Percentiles rank a stretch among this genome's conserved stretches.
Evolutionary conservation across 2,797 vertebrate genomes (phyloP).

Genomic region (Acestrorhynchus altus): DNA sequence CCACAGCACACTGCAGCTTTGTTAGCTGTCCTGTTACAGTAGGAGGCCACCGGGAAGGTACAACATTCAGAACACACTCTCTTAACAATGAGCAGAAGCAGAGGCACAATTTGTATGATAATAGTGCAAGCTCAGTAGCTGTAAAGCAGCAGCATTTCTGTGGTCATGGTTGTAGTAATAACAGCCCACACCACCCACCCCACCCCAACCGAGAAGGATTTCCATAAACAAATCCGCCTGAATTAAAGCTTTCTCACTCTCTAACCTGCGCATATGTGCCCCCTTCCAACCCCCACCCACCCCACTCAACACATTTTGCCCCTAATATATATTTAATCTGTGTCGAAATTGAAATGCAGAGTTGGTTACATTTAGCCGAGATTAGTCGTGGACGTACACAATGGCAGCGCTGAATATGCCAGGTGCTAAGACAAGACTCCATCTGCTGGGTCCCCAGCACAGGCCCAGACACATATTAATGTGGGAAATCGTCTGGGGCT

Average conservation of each 20-base stretch:
- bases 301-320: background rate
- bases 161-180: conserved; percentile 8
- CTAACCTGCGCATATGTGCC: conserved; percentile 47
- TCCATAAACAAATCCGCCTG: conserved; percentile 35
- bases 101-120: conserved; percentile 32
- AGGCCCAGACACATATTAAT: conserved; percentile 84
- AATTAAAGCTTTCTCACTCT: conserved; percentile 7
- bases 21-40: conserved; percentile 18
- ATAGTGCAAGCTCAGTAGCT: background rate
- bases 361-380: conserved; percentile 57
- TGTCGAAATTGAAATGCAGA: conserved; percentile 53
- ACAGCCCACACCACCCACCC: no score
- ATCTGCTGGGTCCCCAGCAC: conserved; percentile 77
- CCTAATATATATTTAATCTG: conserved; percentile 55
- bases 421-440: conserved; percentile 83
- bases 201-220: background rate
- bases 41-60: conserved; percentile 9
- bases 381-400: conserved; percentile 68
- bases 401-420: conserved; percentile 70
- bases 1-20: background rate
- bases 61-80: conserved; percentile 8
- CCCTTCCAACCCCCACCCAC: conserved; percentile 48
- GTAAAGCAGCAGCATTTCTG: background rate
- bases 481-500: conserved; percentile 81
- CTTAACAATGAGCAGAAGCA: conserved; percentile 23